phyloP scores from a whole-genome alignment of 2,797 vertebrate genomes.

The Pelochelys cantorii region DNA sequence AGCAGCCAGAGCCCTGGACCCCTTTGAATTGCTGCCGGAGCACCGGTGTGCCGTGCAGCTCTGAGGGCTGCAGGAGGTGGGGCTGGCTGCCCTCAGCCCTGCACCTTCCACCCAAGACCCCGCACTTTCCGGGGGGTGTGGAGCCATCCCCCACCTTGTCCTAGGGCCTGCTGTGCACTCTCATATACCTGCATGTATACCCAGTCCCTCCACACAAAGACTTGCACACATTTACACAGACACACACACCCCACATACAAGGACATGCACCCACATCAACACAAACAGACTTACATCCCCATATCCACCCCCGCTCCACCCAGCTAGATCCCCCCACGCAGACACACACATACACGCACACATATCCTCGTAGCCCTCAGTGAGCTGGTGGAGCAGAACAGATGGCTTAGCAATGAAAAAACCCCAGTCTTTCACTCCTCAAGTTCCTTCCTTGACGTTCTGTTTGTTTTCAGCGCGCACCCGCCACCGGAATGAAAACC shows the following conservation, averaged over 20 bases:
- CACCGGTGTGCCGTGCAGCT: no score
- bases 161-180: background rate
- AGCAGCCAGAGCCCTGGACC: no score
- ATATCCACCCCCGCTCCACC: slow-evolving; percentile 50
- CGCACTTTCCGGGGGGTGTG: no score
- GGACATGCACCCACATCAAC: background rate
- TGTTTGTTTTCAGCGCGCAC: slow-evolving; percentile 77
- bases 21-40: no score
- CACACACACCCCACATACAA: accelerated
- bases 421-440: slow-evolving; percentile 63
- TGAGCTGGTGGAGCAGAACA: slow-evolving; percentile 72
- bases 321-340: slow-evolving; percentile 56
- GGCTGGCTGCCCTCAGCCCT: no score
- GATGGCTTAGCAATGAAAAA: slow-evolving; percentile 76
- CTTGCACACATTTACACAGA: background rate
- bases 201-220: background rate
- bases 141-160: no score
- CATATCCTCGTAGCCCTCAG: slow-evolving; percentile 1
- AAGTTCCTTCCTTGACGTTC: slow-evolving; percentile 67
- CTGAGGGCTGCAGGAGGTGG: no score
- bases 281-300: background rate
- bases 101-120: no score
- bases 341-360: background rate
- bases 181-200: background rate
- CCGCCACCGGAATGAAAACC: slow-evolving; percentile 49